A percentile compares a stretch with the other conserved stretches of the same genome.
phyloP scores from a whole-genome alignment of 2,888 invertebrate species.

The Hydroisotoma schaefferi region DNA sequence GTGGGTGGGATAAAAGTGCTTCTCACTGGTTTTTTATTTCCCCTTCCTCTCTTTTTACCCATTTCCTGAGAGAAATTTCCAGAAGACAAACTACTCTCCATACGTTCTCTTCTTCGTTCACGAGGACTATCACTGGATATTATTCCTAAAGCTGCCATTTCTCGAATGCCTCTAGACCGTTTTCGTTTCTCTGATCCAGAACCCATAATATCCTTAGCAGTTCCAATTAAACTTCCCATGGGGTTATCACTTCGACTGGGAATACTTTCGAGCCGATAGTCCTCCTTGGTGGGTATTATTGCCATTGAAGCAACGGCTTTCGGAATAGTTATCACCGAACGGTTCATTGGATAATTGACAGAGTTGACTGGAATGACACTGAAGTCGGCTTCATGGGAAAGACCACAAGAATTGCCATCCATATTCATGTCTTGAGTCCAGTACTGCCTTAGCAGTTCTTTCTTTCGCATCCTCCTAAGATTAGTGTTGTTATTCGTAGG shows the following conservation, averaged over 20 bases:
- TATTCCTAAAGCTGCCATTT: conserved; percentile 48
- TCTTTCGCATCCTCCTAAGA: conserved; percentile 81
- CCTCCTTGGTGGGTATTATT: conserved; percentile 78
- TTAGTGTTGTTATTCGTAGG: conserved; percentile 59
- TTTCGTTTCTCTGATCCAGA: conserved; percentile 49
- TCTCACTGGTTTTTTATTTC: conserved; percentile 41
- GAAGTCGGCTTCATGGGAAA: conserved; percentile 10
- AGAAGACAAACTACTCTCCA: not conserved
- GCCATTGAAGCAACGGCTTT: conserved; percentile 88
- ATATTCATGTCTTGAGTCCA: conserved; percentile 83
- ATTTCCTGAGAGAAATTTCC: conserved; percentile 20
- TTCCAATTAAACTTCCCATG: not conserved
- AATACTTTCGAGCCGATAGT: conserved; percentile 56
- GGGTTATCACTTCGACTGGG: conserved; percentile 1
- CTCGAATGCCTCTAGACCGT: conserved; percentile 55
- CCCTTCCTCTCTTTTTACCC: conserved; percentile 54
- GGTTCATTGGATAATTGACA: conserved; percentile 56
- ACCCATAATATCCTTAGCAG: conserved; percentile 8
- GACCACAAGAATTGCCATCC: conserved; percentile 63
- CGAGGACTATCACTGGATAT: conserved; percentile 36
- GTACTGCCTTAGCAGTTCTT: conserved; percentile 77
- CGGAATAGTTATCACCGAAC: conserved; percentile 75
- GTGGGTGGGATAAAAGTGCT: conserved; percentile 48
- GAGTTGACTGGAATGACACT: conserved; percentile 55
- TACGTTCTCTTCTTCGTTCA: conserved; percentile 39